A percentile compares a stretch with the other conserved stretches of the same genome.
Conservation (phyloP, 2,888 invertebrate species). For the Hedychridium roseum region DNA sequence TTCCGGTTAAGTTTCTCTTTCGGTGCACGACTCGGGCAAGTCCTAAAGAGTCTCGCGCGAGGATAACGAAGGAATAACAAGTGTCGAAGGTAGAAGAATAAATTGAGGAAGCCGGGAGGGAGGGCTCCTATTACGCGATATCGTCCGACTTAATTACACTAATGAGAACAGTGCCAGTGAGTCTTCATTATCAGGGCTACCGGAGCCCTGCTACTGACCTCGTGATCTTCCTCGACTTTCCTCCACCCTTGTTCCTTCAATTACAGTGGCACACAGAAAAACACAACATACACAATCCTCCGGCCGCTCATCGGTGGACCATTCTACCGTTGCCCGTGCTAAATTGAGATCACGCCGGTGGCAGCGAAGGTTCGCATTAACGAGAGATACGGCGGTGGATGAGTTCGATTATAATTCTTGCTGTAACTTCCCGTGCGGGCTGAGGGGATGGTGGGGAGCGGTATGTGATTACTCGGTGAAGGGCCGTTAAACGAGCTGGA, state of each 20-base stretch:
- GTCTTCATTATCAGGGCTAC: constrained; percentile 13
- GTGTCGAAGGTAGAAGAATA: constrained; percentile 6
- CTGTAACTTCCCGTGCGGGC: neutral
- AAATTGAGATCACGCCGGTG: no score
- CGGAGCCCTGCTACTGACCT: constrained; percentile 17
- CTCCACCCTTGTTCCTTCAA: neutral
- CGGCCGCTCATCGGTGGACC: no score
- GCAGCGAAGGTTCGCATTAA: no score
- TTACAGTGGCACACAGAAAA: no score
- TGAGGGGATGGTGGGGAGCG: neutral
- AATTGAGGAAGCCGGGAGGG: no score
- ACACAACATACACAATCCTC: no score
- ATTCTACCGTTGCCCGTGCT: no score
- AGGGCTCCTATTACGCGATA: constrained; percentile 13
- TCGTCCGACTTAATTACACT: constrained; percentile 31
- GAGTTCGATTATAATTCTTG: no score
- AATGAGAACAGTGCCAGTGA: constrained; percentile 25
- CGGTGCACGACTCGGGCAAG: no score
- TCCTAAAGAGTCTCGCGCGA: no score
- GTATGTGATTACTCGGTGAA: neutral
- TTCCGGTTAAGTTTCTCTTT: no score
- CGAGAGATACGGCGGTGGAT: no score
- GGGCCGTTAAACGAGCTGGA: constrained; percentile 4
- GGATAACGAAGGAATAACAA: constrained; percentile 8
- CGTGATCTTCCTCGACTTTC: constrained; percentile 2